These are phyloP conservation scores for Clinocottus analis DNA, from an alignment of 2,113 vertebrate genomes.

Conservation along the genomic window DNA sequence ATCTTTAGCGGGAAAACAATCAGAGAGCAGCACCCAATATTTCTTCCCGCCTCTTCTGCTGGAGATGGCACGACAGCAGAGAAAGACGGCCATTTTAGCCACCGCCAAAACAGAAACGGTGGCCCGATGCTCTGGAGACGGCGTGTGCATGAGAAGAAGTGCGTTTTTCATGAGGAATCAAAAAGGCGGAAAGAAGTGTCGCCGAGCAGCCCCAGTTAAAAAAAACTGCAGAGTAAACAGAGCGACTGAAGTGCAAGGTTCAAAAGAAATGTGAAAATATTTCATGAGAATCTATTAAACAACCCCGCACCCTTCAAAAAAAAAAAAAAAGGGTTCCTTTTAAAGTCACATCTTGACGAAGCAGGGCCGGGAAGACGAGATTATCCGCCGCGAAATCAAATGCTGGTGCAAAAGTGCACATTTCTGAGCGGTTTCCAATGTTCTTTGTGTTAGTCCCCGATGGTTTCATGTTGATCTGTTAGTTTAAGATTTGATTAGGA, in stretches of 20 bases:
- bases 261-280: constrained; percentile 41
- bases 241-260: constrained; percentile 39
- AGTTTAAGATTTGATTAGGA: constrained; percentile 7
- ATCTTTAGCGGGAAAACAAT: constrained; percentile 41
- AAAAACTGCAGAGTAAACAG: constrained; percentile 41
- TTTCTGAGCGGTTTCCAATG: neutral
- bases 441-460: neutral
- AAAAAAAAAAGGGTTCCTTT: constrained; percentile 21
- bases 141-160: neutral
- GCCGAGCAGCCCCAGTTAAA: constrained; percentile 35
- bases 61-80: constrained; percentile 16
- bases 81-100: constrained; percentile 14
- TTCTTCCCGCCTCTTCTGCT: constrained; percentile 29
- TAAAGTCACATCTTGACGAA: constrained; percentile 6
- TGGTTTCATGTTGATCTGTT: neutral
- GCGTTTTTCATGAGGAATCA: constrained; percentile 17
- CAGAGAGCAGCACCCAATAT: constrained; percentile 33
- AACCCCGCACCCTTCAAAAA: too few relatives aligned
- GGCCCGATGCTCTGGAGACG: constrained; percentile 7
- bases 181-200: constrained; percentile 24
- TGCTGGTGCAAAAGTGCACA: neutral
- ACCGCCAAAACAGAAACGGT: neutral
- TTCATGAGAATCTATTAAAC: constrained; percentile 7
- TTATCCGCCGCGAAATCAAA: neutral
- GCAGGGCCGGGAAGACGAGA: neutral